These are phyloP conservation scores for Drosophila basisetae DNA, from an alignment of 2,888 invertebrate genomes.

Conservation along the genomic window DNA sequence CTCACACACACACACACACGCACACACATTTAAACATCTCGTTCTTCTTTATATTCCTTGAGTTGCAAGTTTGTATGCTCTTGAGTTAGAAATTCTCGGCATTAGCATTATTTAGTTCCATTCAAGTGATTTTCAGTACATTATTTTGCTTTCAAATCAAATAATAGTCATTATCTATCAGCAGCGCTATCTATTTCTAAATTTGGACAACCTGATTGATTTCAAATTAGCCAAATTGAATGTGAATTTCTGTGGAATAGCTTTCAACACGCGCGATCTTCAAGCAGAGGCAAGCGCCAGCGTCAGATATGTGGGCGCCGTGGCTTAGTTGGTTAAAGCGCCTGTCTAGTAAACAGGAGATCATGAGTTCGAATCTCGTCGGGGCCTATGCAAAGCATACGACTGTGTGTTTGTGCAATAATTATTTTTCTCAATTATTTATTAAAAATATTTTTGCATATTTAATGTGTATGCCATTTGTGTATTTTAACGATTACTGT, in stretches of 20 bases:
- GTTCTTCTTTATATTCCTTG: conserved; percentile 6
- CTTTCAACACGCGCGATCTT: conserved; percentile 19
- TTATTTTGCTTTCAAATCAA: conserved; percentile 12
- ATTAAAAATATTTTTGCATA: not conserved
- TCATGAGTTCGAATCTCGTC: conserved; percentile 86
- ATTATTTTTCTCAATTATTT: not conserved
- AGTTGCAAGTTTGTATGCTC: conserved; percentile 1
- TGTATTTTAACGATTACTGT: not conserved
- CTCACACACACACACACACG: conserved; percentile 18
- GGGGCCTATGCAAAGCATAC: conserved; percentile 76
- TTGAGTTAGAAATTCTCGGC: conserved; percentile 10
- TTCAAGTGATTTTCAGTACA: conserved; percentile 12
- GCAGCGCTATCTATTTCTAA: conserved; percentile 24
- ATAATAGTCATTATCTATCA: conserved; percentile 12
- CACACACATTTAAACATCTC: not conserved
- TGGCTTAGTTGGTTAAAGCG: conserved; percentile 86
- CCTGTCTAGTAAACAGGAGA: conserved; percentile 86
- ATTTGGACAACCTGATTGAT: conserved; percentile 12
- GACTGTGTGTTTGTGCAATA: not conserved
- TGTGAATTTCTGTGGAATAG: conserved; percentile 1
- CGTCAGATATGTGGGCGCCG: conserved; percentile 73
- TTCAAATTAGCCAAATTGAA: conserved; percentile 29
- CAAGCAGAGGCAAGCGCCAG: not conserved
- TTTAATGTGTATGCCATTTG: not conserved
- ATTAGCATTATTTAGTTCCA: conserved; percentile 4